Conservation (phyloP, 1,140 invertebrate species). For the Zaprionus davidi region DNA sequence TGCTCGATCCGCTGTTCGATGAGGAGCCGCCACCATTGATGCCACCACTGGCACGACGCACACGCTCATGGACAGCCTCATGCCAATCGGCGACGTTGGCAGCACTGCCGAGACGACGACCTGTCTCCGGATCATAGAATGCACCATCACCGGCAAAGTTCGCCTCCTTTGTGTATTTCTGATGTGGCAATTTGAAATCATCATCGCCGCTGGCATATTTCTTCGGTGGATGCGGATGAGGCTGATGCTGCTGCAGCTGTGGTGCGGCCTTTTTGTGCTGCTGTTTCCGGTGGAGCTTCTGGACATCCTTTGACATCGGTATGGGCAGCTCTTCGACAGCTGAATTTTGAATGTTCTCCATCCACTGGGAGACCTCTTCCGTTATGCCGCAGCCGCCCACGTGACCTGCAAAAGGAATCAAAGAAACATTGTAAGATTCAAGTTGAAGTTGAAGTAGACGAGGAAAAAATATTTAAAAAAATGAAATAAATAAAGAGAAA, state of each 20-base stretch:
- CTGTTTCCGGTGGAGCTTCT: slow-evolving; percentile 76
- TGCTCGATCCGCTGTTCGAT: slow-evolving; percentile 49
- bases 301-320: slow-evolving; percentile 83
- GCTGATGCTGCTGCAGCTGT: slow-evolving; percentile 64
- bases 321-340: slow-evolving; percentile 85
- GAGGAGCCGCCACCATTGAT: slow-evolving; percentile 84
- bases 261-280: slow-evolving; percentile 72
- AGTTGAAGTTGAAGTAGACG: slow-evolving; percentile 38
- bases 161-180: slow-evolving; percentile 84
- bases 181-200: slow-evolving; percentile 82
- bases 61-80: slow-evolving; percentile 78
- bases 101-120: slow-evolving; percentile 64
- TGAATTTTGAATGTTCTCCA: slow-evolving; percentile 95
- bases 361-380: slow-evolving; percentile 94
- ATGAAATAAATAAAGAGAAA: slow-evolving; percentile 33
- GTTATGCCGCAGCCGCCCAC: slow-evolving; percentile 94
- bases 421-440: slow-evolving; percentile 25
- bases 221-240: slow-evolving; percentile 82
- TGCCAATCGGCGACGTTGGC: slow-evolving; percentile 76
- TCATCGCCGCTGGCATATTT: slow-evolving; percentile 77
- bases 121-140: slow-evolving; percentile 78
- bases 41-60: slow-evolving; percentile 85
- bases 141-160: slow-evolving; percentile 71
- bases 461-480: slow-evolving; percentile 28
- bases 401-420: slow-evolving; percentile 86